Evolutionary conservation across 1,140 invertebrate species (phyloP), one percentile per base, ranked within the genome.

Genomic region (Protaetia brevitarsis): DNA sequence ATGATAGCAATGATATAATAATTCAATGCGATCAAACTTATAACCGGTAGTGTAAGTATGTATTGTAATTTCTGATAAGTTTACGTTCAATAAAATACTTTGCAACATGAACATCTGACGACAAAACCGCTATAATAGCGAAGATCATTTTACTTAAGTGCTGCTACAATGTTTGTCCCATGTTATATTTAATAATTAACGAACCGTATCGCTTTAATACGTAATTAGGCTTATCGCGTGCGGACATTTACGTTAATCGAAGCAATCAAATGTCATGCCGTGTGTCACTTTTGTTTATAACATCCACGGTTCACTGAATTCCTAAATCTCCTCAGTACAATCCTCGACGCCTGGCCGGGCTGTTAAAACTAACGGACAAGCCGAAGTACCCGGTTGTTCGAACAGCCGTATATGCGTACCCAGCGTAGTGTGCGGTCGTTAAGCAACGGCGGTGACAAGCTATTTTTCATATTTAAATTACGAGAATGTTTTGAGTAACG

Each of bases 261-360:
- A 19, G 41, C 23, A 45, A 45, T 45, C 41, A 45, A 45, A 19
- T 45, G 41, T 45, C 41, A 45, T 13, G 8, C 16, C 16, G n/a
- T 45, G 41, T 45, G 41, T 45, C 41, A 45, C 16, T 45, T 45
- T 45, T 45, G 41, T 45, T 45, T 45, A 45, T 45, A 45, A 45
- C 23, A 19, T 45, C 23, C 41, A 45, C 41, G 41, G 41, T 45
- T 45, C 41, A 45, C 41, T 45, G 41, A 8, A 45, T 45, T 45
- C 41, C 3, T 45, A 21, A 45, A 45, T 45, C 41, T n/a, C n/a
- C n/a, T n/a, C n/a, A n/a, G n/a, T n/a, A n/a, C n/a, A n/a, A n/a
- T 37, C 34, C 11, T 37, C 34, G 34, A 13, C 34, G 34, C 10
- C n/a, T 37, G 34, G 10, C 34, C 16, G 34, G 11, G 16, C n/a